These are phyloP conservation scores for Epinotia bilunana DNA, from an alignment of 2,888 invertebrate species.

Conservation along the genomic window DNA sequence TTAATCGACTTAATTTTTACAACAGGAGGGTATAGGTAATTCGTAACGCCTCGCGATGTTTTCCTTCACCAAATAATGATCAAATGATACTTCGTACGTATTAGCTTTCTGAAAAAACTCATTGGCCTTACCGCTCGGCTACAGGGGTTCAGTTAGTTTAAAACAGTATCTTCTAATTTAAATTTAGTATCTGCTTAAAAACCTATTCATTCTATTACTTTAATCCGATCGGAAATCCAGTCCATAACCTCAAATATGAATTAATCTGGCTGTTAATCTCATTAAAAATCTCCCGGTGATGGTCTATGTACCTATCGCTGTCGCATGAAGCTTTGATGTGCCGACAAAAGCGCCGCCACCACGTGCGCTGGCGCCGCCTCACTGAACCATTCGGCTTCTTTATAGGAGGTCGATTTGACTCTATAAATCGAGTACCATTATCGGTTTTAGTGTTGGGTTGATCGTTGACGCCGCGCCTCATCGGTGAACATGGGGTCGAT, in stretches of 20 bases:
- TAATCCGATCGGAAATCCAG: conserved; percentile 4
- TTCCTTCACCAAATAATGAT: no score
- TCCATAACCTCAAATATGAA: not conserved
- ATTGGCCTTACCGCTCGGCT: no score
- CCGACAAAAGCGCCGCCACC: conserved; percentile 76
- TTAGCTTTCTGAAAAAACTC: no score
- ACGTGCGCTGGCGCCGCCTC: conserved; percentile 33
- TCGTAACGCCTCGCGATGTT: no score
- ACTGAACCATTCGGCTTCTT: conserved; percentile 5
- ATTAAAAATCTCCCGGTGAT: conserved; percentile 32
- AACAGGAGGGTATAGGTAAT: no score
- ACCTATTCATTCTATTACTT: not conserved
- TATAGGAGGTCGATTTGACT: not conserved
- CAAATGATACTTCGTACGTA: no score
- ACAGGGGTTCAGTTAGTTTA: not conserved
- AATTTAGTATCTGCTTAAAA: not conserved
- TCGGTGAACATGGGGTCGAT: no score
- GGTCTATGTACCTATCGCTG: conserved; percentile 16
- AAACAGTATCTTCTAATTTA: not conserved
- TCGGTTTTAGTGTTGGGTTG: no score
- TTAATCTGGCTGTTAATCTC: conserved; percentile 15
- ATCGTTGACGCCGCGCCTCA: no score
- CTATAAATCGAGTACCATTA: not conserved
- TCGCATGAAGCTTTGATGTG: conserved; percentile 63
- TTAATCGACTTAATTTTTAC: no score